A percentile compares a stretch with the other conserved stretches of the same genome.
Conservation (phyloP, 2,888 invertebrate species). For the Drosophila sordidula region DNA sequence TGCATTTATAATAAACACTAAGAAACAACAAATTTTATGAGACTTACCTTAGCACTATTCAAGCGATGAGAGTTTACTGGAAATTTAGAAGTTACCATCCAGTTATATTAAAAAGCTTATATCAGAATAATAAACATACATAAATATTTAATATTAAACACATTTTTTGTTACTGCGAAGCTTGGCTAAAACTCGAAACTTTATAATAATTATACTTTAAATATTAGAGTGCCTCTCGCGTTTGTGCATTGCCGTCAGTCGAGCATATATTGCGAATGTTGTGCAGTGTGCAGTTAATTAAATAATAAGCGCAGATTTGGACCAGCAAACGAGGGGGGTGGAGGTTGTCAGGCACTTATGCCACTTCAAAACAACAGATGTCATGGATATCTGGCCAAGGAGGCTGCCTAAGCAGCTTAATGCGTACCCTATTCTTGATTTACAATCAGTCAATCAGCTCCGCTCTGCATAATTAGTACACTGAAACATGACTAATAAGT, state of each 20-base stretch:
- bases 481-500: constrained; percentile 1
- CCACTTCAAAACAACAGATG: constrained; percentile 13
- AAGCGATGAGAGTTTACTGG: too few species aligned
- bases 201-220: too few species aligned
- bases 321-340: background rate
- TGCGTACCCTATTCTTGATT: constrained; percentile 9
- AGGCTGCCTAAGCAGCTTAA: constrained; percentile 47
- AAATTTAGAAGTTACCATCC: too few species aligned
- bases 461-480: constrained; percentile 1
- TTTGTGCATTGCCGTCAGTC: background rate
- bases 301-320: constrained; percentile 43
- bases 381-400: constrained; percentile 34
- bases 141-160: too few species aligned
- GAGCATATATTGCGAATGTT: background rate
- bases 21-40: too few species aligned
- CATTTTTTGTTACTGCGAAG: too few species aligned
- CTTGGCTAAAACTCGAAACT: too few species aligned
- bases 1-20: too few species aligned
- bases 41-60: too few species aligned
- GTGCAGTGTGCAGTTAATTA: constrained; percentile 59
- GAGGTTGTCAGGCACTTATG: constrained; percentile 11
- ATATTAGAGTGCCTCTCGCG: background rate
- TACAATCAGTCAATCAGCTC: constrained; percentile 8
- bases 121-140: too few species aligned
- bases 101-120: too few species aligned